phyloP scores from a whole-genome alignment of 2,113 vertebrate species.

The Charina bottae region DNA sequence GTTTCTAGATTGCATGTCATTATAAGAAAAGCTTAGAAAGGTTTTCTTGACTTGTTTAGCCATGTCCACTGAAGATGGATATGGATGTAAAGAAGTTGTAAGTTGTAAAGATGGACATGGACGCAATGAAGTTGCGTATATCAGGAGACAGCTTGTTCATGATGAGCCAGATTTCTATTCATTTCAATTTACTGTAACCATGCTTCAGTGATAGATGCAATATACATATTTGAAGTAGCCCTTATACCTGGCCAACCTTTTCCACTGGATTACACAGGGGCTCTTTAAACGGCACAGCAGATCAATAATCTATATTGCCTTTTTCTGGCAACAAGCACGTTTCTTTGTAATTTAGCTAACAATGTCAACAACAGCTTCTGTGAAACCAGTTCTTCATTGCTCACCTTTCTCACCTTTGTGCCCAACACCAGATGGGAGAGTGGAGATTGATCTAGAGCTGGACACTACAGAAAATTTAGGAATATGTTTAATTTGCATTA shows the following conservation, averaged over 20 bases:
- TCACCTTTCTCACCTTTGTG: slow-evolving; percentile 53
- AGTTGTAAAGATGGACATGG: too few species aligned
- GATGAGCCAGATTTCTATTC: too few species aligned
- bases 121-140: too few species aligned
- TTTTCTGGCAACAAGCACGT: slow-evolving; percentile 17
- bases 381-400: slow-evolving; percentile 50
- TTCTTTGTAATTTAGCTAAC: slow-evolving; percentile 19
- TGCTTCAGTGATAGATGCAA: neutral
- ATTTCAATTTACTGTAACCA: too few species aligned
- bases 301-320: neutral
- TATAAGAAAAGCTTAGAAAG: too few species aligned
- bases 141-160: too few species aligned
- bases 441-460: slow-evolving; percentile 47
- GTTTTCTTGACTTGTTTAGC: too few species aligned
- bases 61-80: too few species aligned
- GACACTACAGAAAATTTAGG: slow-evolving; percentile 65
- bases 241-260: neutral
- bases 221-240: neutral
- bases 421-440: slow-evolving; percentile 53
- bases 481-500: slow-evolving; percentile 63
- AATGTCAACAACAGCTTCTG: slow-evolving; percentile 21
- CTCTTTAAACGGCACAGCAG: neutral
- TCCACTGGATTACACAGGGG: neutral
- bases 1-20: too few species aligned
- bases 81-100: too few species aligned